Base-by-base conservation (phyloP, 2,888 invertebrate genomes). In the Trileptium ribeirensis region DNA sequence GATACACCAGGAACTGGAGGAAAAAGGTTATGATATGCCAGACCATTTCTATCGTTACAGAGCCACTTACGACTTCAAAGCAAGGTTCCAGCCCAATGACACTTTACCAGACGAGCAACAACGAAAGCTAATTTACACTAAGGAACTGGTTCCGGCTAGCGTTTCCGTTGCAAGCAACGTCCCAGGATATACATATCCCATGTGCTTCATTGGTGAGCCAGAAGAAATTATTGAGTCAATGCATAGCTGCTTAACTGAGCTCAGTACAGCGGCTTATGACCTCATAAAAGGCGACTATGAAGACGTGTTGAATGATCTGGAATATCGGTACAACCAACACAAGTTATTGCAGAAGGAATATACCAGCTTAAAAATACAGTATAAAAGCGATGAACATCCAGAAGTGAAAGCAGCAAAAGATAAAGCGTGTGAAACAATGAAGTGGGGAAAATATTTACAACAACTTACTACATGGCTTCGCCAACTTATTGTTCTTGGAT, bases 11-110 rank as follows among this genome's bases (percentile, higher is more conserved):
- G 70, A 70, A 70, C 33, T 70, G 15, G 33, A 33, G 19, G 70
- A 70, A 70, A n/a, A 70, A 70, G 70, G 70, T 19, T 70, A 19
- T n/a, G n/a, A 70, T 33, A 70, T 29, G 64, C 33, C 74, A 77
- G 0, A 67, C 34, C 67, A 39, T 34, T 31, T 67, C 36, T 70
- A 29, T 31, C 67, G 51, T 15, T 78, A 15, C 31, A 8, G 29
- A 8, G 79, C 79, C 8, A 37, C 38, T 19, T 78, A 67, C 79
- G 64, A 78, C 39, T 78, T 78, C 39, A 40, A 78, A 3, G 51
- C 64, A 3, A 67, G 39, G 8, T 70, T 70, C 70, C 3, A 70
- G 33, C 31, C 38, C 8, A 19, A 19, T 3, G 31, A 67, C 15
- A 15, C 19, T 33, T 1, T 3, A 67, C 34, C 3, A 64, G 3